Evolutionary conservation across 2,888 invertebrate genomes (phyloP), one percentile per base, ranked within the genome.

Genomic region (Diploptera punctata): DNA sequence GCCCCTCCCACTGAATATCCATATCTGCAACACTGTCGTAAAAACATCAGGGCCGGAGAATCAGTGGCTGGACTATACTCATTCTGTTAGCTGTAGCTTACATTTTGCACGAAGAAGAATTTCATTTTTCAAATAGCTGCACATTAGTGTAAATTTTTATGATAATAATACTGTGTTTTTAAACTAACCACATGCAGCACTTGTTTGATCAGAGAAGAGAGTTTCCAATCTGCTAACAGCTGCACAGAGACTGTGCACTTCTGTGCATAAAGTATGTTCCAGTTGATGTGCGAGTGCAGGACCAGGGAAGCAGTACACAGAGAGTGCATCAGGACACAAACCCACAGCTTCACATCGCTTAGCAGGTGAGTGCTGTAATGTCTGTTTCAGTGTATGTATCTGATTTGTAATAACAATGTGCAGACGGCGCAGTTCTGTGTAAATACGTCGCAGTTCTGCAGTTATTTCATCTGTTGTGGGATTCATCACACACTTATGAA

Each of bases 391-490:
- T 2, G 74, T 62, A 67, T 76, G 76, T 10, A 76, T 69, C 47
- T 77, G 77, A 73, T 76, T 76, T 1, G 76, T 76, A 13, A 77
- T 60, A 2, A 74, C 67, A 2, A 75, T 73, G 71, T 77, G 76
- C n/a, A 77, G 67, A 16, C 75, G 70, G 1, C 75, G 73, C 10
- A 77, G 65, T 47, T 77, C 77, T 18, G 67, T 67, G 57, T 73
- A 65, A 16, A 77, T 47, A 21, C 68, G 60, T 3, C 73, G 73
- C 29, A 76, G 52, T 43, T 74, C 72, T 43, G 57, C n/a, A 38
- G n/a, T 33, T 19, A 69, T 69, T 31, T 21, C 26, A 16, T n/a
- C n/a, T n/a, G n/a, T n/a, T n/a, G 3, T 49, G 18, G 60, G 16
- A n/a, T n/a, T n/a, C 33, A 33, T 33, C 33, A 33, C 33, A 33